Conservation (phyloP, 2,113 vertebrate genomes). For the Sinocyclocheilus grahami region DNA sequence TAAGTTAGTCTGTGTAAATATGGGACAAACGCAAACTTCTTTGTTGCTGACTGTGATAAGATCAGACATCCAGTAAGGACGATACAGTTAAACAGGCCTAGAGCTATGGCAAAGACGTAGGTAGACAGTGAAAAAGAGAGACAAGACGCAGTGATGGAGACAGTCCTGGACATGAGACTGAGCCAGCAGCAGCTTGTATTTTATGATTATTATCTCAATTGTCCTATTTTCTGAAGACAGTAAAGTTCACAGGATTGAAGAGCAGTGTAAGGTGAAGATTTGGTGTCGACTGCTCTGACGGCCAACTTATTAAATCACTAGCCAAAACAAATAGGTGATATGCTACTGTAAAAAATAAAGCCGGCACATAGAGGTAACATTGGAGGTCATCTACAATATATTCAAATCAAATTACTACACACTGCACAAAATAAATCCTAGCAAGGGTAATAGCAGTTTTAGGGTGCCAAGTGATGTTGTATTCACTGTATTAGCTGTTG, state of each 20-base stretch:
- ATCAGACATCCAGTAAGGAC: slow-evolving; percentile 26
- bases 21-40: slow-evolving; percentile 36
- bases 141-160: background rate
- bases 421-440: too few species aligned
- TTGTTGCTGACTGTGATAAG: slow-evolving; percentile 46
- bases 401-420: background rate
- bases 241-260: background rate
- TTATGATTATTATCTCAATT: slow-evolving; percentile 26
- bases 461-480: background rate
- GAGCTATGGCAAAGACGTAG: slow-evolving; percentile 28
- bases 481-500: background rate
- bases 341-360: too few species aligned
- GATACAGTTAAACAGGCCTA: slow-evolving; percentile 29
- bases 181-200: slow-evolving; percentile 25
- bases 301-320: background rate
- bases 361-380: too few species aligned
- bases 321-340: too few species aligned
- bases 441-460: too few species aligned
- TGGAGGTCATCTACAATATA: too few species aligned
- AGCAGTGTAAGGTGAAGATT: background rate
- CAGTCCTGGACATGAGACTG: background rate
- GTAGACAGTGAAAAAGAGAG: slow-evolving; percentile 5
- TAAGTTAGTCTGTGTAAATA: slow-evolving; percentile 38
- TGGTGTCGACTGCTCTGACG: background rate
- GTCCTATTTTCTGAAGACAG: background rate